phyloP scores from a whole-genome alignment of 2,888 invertebrate genomes.

The Belgica antarctica region DNA sequence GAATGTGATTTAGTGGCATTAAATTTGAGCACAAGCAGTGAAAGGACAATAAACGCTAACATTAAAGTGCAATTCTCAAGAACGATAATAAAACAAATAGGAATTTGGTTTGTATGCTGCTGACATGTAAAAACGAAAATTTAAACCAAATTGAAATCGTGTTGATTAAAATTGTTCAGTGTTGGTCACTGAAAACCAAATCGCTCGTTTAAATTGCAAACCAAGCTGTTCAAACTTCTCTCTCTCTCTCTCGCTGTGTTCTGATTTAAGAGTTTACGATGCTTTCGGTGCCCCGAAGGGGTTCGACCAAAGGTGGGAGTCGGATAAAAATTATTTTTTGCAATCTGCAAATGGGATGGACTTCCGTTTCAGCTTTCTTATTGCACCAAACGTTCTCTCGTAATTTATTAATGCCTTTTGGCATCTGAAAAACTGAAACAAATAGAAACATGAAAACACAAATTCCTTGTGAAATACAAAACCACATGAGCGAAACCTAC shows the following conservation, averaged over 20 bases:
- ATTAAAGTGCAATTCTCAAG: background rate
- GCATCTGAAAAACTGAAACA: background rate
- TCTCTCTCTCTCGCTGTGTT: no score
- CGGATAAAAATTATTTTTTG: slow-evolving; percentile 12
- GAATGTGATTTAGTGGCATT: background rate
- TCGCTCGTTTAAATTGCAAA: no score
- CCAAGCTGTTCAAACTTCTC: no score
- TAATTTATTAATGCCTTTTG: slow-evolving; percentile 1
- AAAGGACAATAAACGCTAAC: background rate
- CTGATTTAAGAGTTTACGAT: no score
- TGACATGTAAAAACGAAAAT: no score
- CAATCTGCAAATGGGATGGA: slow-evolving; percentile 11
- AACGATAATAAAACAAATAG: background rate
- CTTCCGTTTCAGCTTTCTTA: slow-evolving; percentile 30
- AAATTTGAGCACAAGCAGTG: background rate
- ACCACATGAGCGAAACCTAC: background rate
- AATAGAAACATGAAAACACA: background rate
- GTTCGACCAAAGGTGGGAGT: background rate
- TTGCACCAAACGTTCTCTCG: background rate
- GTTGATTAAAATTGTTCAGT: no score
- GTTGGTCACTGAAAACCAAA: no score
- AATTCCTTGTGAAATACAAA: background rate
- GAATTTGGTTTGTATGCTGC: background rate
- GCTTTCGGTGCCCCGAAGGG: background rate
- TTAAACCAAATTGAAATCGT: no score